A percentile compares a stretch with the other conserved stretches of the same genome.
These are phyloP conservation scores for Pagetopsis macropterus DNA, from an alignment of 2,797 vertebrate species.

Conservation along the genomic window DNA sequence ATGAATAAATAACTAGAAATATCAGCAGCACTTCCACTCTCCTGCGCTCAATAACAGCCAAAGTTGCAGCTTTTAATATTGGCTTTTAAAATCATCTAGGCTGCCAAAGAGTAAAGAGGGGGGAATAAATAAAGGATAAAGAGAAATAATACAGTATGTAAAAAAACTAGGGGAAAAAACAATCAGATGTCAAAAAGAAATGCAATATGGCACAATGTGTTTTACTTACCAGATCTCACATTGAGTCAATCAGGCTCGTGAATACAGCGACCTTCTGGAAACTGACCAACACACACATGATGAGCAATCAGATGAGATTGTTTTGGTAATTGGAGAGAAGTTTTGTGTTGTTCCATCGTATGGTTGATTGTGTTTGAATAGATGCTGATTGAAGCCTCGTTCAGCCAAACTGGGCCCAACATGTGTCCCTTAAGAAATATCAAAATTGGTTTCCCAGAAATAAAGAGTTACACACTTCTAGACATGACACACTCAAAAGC, in stretches of 20 bases:
- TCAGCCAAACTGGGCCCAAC: constrained; percentile 31
- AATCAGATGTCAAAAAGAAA: not conserved
- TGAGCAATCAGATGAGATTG: constrained; percentile 72
- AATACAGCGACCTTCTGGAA: constrained; percentile 43
- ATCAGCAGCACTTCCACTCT: constrained; percentile 15
- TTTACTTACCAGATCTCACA: not conserved
- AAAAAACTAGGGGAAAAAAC: not conserved
- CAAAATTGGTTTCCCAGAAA: constrained; percentile 29
- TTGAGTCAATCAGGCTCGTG: constrained; percentile 22
- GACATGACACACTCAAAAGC: not conserved
- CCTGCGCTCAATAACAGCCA: constrained; percentile 29
- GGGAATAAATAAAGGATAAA: constrained; percentile 5
- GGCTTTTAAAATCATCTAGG: constrained; percentile 27
- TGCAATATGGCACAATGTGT: constrained; percentile 2
- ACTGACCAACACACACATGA: constrained; percentile 57
- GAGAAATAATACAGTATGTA: constrained; percentile 34
- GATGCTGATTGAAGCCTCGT: constrained; percentile 60
- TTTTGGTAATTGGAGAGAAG: constrained; percentile 63
- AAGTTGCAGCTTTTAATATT: constrained; percentile 25
- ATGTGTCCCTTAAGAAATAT: not conserved
- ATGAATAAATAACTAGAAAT: constrained; percentile 49
- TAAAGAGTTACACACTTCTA: constrained; percentile 7
- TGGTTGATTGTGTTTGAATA: constrained; percentile 72
- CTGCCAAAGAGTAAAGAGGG: constrained; percentile 26
- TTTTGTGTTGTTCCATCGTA: constrained; percentile 34